Evolutionary conservation across 1,140 invertebrate genomes (phyloP).

Genomic region (Pissodes strobi): DNA sequence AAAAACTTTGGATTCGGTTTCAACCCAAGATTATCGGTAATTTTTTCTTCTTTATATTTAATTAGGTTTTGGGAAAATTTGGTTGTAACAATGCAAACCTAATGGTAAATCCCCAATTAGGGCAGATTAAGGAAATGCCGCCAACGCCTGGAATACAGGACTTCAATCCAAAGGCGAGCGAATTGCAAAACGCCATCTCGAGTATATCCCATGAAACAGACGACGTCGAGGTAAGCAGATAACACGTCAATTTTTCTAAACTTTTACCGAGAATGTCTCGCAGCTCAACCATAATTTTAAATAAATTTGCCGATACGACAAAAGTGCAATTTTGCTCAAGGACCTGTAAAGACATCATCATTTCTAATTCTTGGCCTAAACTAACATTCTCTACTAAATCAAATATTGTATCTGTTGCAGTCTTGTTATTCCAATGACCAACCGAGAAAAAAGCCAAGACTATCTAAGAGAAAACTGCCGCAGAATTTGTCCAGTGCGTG

Average conservation of each 20-base stretch:
- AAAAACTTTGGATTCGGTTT: too few relatives aligned
- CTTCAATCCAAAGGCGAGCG: constrained; percentile 21
- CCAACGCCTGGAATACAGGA: constrained; percentile 18
- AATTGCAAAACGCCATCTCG: constrained; percentile 39
- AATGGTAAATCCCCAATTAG: constrained; percentile 54
- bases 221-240: neutral
- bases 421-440: neutral
- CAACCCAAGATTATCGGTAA: too few relatives aligned
- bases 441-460: constrained; percentile 22
- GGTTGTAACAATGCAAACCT: constrained; percentile 46
- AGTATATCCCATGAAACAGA: constrained; percentile 26
- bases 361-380: too few relatives aligned
- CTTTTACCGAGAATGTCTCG: too few relatives aligned
- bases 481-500: constrained; percentile 12
- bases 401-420: too few relatives aligned
- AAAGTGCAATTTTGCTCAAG: too few relatives aligned
- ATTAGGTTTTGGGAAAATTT: constrained; percentile 51
- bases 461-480: neutral
- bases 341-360: too few relatives aligned
- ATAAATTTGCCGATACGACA: too few relatives aligned
- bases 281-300: too few relatives aligned
- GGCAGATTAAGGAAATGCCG: constrained; percentile 41
- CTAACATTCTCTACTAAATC: too few relatives aligned
- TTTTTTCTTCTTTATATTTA: too few relatives aligned
- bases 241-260: neutral